Base-by-base conservation (phyloP, 2,113 vertebrate genomes). In the Saccopteryx bilineata region DNA sequence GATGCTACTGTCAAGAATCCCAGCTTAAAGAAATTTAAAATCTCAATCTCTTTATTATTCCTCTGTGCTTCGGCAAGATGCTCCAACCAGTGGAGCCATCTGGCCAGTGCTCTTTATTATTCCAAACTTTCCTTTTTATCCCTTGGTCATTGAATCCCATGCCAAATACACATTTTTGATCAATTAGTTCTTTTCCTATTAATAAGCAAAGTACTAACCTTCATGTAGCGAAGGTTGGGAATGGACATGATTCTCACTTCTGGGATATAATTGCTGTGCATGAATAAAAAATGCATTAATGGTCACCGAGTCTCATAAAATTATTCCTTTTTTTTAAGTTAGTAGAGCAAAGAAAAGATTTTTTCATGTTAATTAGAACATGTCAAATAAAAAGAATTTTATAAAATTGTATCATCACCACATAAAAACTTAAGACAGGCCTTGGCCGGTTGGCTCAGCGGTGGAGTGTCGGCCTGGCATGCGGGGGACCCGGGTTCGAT, bases 181-280 rank as follows among this genome's bases (percentile, higher is more conserved):
- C 21, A 78, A 71, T 60, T 71, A 69, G 54, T 63, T 24, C 65
- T 60, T 4, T 91, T 75, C 33, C 46, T 76, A 46, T 78, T 75
- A 76, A 65, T 63, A 65, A 83, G 12, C 48, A 58, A 93, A 21
- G 5, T 66, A 98, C 99, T 98, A 96, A 99, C 99, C 99, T 99
- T 99, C 99, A 99, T 99, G 98, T 98, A 98, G 95, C 99, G 99
- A 96, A 99, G 99, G 96, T 99, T 99, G 95, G 99, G 99, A 98
- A 99, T 99, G 87, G 99, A 99, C 99, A 99, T 99, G 97, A 99
- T 99, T 98, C 99, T 99, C 96, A 99, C 99, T 99, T 99, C 99
- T 94, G 99, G 99, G 97, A 99, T 99, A 81, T 99, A 99, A 98
- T 99, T 99, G 97, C 99, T 99, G 85, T 61, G 87, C 66, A 87